Evolutionary conservation across 1,140 invertebrate species (phyloP), one percentile per base, ranked within the genome.

Genomic region (Anastrepha obliqua): DNA sequence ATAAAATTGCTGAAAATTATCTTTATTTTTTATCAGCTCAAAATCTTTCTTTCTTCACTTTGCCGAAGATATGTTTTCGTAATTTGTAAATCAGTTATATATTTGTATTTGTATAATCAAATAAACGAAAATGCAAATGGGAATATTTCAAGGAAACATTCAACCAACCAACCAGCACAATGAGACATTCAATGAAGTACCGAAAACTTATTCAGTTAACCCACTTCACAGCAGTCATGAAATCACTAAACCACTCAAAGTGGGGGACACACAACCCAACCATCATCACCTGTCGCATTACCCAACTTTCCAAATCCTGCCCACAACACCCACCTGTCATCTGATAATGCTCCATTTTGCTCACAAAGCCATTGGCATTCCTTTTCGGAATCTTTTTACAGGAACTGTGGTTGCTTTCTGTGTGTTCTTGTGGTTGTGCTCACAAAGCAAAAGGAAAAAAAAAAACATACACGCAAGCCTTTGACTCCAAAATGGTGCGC

Each of bases 161-260:
- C 65, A 6, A 20, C 29, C 65, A 42, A 20, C 13, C 65, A 67
- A 17, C 8, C 15, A 11, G 17, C 39, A 64, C 62, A 64, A 8
- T 64, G 62, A 29, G 29, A 67, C 13, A 67, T 11, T 11, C 65
- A 67, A 67, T 67, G 39, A 67, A 11, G 65, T 11, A 39, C 8
- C 7, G 39, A 67, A 67, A 67, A 8, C 39, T 39, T 11, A 67
- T 67, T 67, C 39, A 42, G 2, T 67, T 67, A 67, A 39, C 65
- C 65, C 65, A 67, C 9, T 67, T 67, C 65, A 67, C 11, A 42
- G 65, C 9, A 67, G 39, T 67, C 29, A 67, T 39, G 65, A 67
- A 67, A 67, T 13, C 65, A 29, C 65, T 42, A 42, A 67, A 39
- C 29, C 39, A 67, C 65, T 39, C 65, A 67, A 39, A 67, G 8